phyloP scores from a whole-genome alignment of 2,113 vertebrate genomes.

The Cheilinus undulatus region DNA sequence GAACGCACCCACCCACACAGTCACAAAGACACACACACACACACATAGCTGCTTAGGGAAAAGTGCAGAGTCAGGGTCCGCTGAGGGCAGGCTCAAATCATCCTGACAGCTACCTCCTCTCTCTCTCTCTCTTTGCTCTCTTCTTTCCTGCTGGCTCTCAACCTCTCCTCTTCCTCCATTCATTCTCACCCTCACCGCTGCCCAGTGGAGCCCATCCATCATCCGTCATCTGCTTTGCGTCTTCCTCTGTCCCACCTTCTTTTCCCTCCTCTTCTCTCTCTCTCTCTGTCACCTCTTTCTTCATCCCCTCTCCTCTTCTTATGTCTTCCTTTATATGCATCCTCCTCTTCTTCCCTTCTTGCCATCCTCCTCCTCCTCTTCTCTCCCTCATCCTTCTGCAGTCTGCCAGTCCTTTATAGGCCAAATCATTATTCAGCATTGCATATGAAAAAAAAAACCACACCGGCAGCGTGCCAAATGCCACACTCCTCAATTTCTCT shows the following conservation, averaged over 20 bases:
- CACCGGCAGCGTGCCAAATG: slow-evolving; percentile 51
- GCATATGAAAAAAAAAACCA: slow-evolving; percentile 53
- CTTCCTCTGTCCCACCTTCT: slow-evolving; percentile 24
- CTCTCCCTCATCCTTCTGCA: slow-evolving; percentile 22
- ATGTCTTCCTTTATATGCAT: not conserved
- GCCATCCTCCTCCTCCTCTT: not conserved
- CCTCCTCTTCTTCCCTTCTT: slow-evolving; percentile 1
- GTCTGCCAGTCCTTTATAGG: slow-evolving; percentile 42
- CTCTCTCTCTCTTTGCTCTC: slow-evolving; percentile 29
- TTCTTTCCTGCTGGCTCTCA: slow-evolving; percentile 49
- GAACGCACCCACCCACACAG: slow-evolving; percentile 42
- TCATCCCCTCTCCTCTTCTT: slow-evolving; percentile 11
- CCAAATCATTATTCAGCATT: slow-evolving; percentile 70
- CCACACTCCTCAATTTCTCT: slow-evolving; percentile 26
- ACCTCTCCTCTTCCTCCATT: slow-evolving; percentile 41
- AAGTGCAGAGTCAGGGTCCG: slow-evolving; percentile 80
- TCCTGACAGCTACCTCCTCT: slow-evolving; percentile 70
- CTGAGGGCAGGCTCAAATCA: slow-evolving; percentile 74
- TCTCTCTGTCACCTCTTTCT: slow-evolving; percentile 1
- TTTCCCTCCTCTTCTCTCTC: slow-evolving; percentile 20
- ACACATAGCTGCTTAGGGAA: slow-evolving; percentile 46
- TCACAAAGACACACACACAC: slow-evolving; percentile 32
- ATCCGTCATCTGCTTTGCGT: slow-evolving; percentile 58
- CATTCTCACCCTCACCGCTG: slow-evolving; percentile 27
- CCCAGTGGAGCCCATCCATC: slow-evolving; percentile 65